Base-by-base conservation (phyloP, 2,888 invertebrate species). In the Andrena haemorrhoa region DNA sequence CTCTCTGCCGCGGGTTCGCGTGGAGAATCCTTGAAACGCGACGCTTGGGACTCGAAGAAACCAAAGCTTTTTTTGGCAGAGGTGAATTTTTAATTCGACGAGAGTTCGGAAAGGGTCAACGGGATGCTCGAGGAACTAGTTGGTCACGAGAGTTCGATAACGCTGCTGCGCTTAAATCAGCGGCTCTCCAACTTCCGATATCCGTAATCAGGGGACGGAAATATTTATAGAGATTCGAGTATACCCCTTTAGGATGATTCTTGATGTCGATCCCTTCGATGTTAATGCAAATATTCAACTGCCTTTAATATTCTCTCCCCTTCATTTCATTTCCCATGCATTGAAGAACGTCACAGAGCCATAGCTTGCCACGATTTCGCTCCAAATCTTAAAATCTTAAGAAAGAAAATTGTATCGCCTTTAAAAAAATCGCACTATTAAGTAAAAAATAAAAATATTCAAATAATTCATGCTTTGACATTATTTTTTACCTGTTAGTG, bases 141-240 rank as follows among this genome's bases (percentile, higher is more conserved):
- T 82, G 75, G 79, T 75, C 82, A 85, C 75, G 85, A 78, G 60
- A 53, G 65, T 82, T 77, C 85, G 76, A 79, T 82, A 85, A 85
- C 65, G 79, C 82, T 69, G 56, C 64, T 33, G 58, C 76, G 64
- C 56, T 76, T 74, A 76, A 84, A 78, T 61, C 73, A 53, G 10
- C 53, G 41, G 47, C 56, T 75, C 58, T 31, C 63, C 58, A 71
- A 51, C 65, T 70, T 53, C 29, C 23, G n/a, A 56, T 76, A 51
- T 20, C 49, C 26, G 12, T 56, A n/a, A 23, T 23, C 26, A 16
- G 31, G 23, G 63, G 12, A 23, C 31, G 41, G 58, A 33, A 58
- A 65, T 70, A 33, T 33, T 76, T 63, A 58, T 56, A 49, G 71
- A 4, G 47, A 49, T 7, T 7, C 26, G 58, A n/a, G 12, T 35